Percentiles rank a stretch among this genome's conserved stretches.
These are phyloP conservation scores for Trichoplusia ni DNA, from an alignment of 1,140 invertebrate genomes.

Conservation along the genomic window DNA sequence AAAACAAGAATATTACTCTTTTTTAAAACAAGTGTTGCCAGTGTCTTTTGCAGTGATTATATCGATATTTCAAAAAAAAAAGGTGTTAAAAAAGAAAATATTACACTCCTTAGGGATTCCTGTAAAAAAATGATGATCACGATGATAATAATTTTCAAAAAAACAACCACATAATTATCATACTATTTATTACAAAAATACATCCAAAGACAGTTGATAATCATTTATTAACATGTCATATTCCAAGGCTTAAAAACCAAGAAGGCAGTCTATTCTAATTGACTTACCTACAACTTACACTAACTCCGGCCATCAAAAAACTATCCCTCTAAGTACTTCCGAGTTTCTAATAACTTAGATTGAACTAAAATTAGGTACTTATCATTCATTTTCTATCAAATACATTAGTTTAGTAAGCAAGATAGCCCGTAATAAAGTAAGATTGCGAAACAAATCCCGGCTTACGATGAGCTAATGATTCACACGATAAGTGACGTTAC, in stretches of 20 bases:
- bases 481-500: background rate
- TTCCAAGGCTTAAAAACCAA: too few relatives aligned
- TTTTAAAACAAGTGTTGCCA: too few relatives aligned
- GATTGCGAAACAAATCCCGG: constrained; percentile 25
- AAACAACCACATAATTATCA: background rate
- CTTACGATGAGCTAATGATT: constrained; percentile 7
- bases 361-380: constrained; percentile 21
- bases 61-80: too few relatives aligned
- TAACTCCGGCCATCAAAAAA: background rate
- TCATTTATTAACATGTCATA: too few relatives aligned
- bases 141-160: too few relatives aligned
- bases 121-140: too few relatives aligned
- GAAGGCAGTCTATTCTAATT: too few relatives aligned
- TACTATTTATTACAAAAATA: constrained; percentile 29
- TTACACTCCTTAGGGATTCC: too few relatives aligned
- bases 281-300: constrained; percentile 4
- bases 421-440: constrained; percentile 4
- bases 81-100: too few relatives aligned
- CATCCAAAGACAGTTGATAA: too few relatives aligned
- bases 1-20: too few relatives aligned
- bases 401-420: background rate
- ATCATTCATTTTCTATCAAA: constrained; percentile 1
- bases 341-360: background rate
- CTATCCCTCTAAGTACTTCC: constrained; percentile 18
- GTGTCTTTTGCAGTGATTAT: too few relatives aligned